These are phyloP conservation scores for Xylota sylvarum DNA, from an alignment of 2,888 invertebrate genomes.

Conservation along the genomic window DNA sequence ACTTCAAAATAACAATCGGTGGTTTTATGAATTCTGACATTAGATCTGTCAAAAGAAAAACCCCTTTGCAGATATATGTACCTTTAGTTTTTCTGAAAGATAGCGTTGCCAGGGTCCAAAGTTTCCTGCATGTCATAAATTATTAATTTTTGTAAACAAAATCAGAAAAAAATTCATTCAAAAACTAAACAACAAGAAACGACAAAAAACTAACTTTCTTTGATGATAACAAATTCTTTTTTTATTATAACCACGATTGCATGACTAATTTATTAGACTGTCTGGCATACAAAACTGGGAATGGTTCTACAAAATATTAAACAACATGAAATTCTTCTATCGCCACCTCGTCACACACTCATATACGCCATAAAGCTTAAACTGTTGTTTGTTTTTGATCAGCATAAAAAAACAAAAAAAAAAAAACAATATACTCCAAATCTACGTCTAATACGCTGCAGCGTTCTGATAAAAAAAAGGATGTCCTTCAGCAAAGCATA, in stretches of 20 bases:
- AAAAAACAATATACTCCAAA: background rate
- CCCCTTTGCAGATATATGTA: no score
- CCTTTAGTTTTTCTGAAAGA: no score
- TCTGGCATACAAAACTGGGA: background rate
- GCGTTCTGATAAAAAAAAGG: conserved; percentile 1
- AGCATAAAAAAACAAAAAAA: background rate
- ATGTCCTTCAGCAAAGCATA: conserved; percentile 24
- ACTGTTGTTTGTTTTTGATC: background rate
- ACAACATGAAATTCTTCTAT: background rate
- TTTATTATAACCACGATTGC: background rate
- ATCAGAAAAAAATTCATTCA: background rate
- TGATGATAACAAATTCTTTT: background rate
- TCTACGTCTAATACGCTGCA: background rate
- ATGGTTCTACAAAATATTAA: background rate
- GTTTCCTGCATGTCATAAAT: background rate
- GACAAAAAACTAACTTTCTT: background rate
- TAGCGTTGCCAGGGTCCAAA: no score
- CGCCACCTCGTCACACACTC: background rate
- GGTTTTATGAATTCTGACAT: no score
- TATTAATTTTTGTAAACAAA: background rate
- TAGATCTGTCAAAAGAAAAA: no score
- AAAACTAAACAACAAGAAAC: background rate
- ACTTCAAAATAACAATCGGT: no score
- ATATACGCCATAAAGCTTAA: background rate
- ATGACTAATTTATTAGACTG: background rate